Evolutionary conservation across 2,797 vertebrate genomes (phyloP), one percentile per base, ranked within the genome.

Genomic region (Enteromius viviparus): DNA sequence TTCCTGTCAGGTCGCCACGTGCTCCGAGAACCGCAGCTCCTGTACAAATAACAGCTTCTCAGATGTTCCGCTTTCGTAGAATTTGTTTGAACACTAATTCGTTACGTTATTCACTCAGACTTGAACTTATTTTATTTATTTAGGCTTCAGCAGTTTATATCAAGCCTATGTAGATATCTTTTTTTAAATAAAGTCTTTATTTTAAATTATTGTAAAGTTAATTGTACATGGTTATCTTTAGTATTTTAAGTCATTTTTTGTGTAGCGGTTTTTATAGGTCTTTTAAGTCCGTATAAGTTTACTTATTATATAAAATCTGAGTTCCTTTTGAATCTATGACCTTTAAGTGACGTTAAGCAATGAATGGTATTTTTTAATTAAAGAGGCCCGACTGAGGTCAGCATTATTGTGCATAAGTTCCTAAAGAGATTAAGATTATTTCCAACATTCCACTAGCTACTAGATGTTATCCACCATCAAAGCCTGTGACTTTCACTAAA

Each of bases 401-500:
- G n/a, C 40, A 15, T 74, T 66, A 68, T 26, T 71, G 81, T 55
- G 51, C 23, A 80, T 29, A 82, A 77, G 90, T 91, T 91, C 88
- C 86, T 87, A 32, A 82, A 80, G 55, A 76, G 89, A 90, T 91
- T 89, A 87, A 32, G 53, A 60, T 82, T 81, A 19, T 81, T 1
- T 65, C 14, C 12, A 65, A 23, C 6, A 66, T 34, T 34, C 3
- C 34, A 34, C 34, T 51, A 53, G 10, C 64, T 3, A 64, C 26
- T 49, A 37, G 26, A 64, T 40, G 29, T 81, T 71, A 37, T 14
- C 8, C 68, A 34, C 40, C 60, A 76, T 66, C 49, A 76, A 72
- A 71, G 23, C 75, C 53, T 84, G 23, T 87, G 49, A 29, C n/a
- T 62, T 42, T 8, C 1, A 32, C 80, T 53, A 2, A 14, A 62